A percentile compares a stretch with the other conserved stretches of the same genome.
Evolutionary conservation across 2,797 vertebrate species (phyloP).

Genomic region (Lepus oiostolus): DNA sequence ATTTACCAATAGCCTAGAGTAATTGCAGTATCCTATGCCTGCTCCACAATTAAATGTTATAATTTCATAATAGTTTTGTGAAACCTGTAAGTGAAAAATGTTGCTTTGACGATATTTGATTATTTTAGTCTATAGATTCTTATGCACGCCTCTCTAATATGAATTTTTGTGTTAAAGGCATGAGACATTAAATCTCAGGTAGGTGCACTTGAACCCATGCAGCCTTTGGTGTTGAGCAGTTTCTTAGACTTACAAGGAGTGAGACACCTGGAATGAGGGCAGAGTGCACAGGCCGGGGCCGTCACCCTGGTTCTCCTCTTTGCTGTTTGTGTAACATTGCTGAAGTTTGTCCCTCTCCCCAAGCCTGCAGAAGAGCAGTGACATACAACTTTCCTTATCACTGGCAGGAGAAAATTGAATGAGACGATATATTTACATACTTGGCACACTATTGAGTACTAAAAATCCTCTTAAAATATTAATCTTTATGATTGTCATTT

Average conservation of each 20-base stretch:
- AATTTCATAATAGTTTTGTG: neutral
- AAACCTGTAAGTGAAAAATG: slow-evolving; percentile 18
- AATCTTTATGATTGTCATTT: neutral
- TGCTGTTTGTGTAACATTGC: neutral
- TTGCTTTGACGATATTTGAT: slow-evolving; percentile 2
- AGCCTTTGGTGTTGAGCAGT: neutral
- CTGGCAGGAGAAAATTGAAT: slow-evolving; percentile 12
- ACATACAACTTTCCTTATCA: neutral
- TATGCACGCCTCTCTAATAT: neutral
- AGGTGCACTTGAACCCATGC: neutral
- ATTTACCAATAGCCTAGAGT: neutral
- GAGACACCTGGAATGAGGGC: neutral
- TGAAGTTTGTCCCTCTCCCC: neutral
- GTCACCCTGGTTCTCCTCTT: neutral
- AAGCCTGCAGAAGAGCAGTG: neutral
- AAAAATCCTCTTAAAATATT: slow-evolving; percentile 11
- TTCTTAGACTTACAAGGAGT: neutral
- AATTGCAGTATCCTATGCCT: neutral
- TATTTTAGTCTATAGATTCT: neutral
- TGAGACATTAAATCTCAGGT: neutral
- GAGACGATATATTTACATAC: neutral
- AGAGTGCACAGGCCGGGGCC: too few relatives aligned
- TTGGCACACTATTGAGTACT: neutral
- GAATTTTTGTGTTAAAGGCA: neutral
- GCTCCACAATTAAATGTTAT: neutral